phyloP scores from a whole-genome alignment of 2,113 vertebrate species.

The Thomomys bottae region DNA sequence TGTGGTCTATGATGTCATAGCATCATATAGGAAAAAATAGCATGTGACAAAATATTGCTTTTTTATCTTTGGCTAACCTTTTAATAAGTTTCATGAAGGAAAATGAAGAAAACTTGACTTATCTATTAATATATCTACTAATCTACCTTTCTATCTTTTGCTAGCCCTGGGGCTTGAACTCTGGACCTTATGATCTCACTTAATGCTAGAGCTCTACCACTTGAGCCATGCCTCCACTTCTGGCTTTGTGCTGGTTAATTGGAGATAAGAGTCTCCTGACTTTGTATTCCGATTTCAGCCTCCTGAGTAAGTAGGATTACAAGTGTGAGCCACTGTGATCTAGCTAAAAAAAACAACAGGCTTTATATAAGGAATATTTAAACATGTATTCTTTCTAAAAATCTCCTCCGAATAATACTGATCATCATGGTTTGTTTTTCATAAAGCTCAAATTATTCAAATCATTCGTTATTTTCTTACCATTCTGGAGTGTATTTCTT shows the following conservation, averaged over 20 bases:
- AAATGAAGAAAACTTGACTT: conserved; percentile 63
- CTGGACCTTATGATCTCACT: too few species aligned
- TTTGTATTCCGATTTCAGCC: too few species aligned
- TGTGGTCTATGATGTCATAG: neutral
- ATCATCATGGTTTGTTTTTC: conserved; percentile 6
- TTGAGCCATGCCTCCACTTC: too few species aligned
- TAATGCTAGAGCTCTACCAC: too few species aligned
- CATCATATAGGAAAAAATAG: neutral
- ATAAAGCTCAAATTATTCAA: neutral
- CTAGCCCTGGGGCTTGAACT: too few species aligned
- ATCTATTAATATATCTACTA: neutral
- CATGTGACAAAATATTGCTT: neutral
- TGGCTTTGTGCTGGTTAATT: too few species aligned
- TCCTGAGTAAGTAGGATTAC: too few species aligned
- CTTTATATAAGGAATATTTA: neutral
- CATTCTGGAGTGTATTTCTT: conserved; percentile 96
- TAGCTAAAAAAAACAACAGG: neutral
- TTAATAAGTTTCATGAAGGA: conserved; percentile 34
- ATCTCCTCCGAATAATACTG: neutral
- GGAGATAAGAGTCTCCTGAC: too few species aligned
- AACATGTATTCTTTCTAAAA: neutral
- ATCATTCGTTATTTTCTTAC: conserved; percentile 82
- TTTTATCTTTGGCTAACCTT: neutral
- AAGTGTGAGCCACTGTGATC: too few species aligned
- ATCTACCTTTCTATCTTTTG: too few species aligned